Conservation (phyloP, 2,797 vertebrate species). For the Meriones psammophilus region DNA sequence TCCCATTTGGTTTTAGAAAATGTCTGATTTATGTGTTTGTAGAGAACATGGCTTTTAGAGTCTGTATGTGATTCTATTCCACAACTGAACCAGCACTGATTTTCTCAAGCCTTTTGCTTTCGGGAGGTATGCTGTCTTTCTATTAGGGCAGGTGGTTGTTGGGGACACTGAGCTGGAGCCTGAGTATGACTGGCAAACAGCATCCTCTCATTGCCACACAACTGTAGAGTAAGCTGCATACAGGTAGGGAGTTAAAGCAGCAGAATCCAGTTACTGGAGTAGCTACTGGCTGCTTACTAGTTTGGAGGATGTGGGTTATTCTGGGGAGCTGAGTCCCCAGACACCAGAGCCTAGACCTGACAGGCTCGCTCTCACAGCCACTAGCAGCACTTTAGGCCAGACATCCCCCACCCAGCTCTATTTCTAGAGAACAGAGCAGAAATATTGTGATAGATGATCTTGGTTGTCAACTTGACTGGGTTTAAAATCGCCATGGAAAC, state of each 20-base stretch:
- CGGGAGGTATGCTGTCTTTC: neutral
- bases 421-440: neutral
- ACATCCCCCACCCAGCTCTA: too few species aligned
- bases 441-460: neutral
- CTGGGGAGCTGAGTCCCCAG: neutral
- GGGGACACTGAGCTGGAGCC: neutral
- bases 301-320: neutral
- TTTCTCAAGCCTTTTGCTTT: neutral
- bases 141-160: neutral
- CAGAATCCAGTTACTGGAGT: neutral
- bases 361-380: neutral
- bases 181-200: neutral
- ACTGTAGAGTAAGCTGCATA: neutral
- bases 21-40: neutral
- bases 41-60: neutral
- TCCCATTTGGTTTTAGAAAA: slow-evolving; percentile 21
- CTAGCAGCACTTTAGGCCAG: neutral
- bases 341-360: neutral
- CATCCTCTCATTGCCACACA: neutral
- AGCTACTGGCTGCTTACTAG: neutral
- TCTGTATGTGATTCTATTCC: neutral
- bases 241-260: neutral
- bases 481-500: neutral
- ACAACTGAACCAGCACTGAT: neutral
- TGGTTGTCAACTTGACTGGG: neutral